Evolutionary conservation across 2,797 vertebrate genomes (phyloP).

Genomic region (Amazonetta brasiliensis): DNA sequence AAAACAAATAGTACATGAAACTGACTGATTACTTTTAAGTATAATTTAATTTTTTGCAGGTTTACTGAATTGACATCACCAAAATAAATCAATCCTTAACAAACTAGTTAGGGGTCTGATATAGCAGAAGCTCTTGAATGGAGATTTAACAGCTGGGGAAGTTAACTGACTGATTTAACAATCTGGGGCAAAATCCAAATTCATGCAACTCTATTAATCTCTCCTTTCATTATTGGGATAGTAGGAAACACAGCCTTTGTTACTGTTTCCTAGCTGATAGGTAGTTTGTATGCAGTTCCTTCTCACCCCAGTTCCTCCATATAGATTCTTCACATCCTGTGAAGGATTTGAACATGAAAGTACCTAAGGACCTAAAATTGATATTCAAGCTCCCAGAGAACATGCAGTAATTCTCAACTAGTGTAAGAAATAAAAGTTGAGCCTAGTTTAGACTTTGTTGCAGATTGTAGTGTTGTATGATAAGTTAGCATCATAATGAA

Average conservation of each 20-base stretch:
- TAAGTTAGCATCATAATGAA: constrained; percentile 19
- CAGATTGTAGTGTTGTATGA: background rate
- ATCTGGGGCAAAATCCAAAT: background rate
- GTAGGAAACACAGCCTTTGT: background rate
- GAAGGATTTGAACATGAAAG: background rate
- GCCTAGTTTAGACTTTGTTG: background rate
- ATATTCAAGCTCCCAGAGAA: background rate
- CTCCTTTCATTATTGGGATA: background rate
- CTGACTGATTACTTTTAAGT: background rate
- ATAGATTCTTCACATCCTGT: background rate
- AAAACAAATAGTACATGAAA: background rate
- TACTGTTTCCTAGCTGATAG: background rate
- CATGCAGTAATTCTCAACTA: background rate
- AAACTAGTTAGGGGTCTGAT: background rate
- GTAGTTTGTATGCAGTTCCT: background rate
- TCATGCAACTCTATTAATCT: background rate
- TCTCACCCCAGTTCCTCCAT: background rate
- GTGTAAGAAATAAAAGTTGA: background rate
- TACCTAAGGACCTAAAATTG: background rate
- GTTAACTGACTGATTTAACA: no score
- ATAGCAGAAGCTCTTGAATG: background rate
- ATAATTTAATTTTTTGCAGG: background rate
- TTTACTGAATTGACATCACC: background rate
- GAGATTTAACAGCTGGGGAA: background rate
- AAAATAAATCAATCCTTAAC: background rate